phyloP scores from a whole-genome alignment of 2,888 invertebrate species.

The Mythimna albipuncta region DNA sequence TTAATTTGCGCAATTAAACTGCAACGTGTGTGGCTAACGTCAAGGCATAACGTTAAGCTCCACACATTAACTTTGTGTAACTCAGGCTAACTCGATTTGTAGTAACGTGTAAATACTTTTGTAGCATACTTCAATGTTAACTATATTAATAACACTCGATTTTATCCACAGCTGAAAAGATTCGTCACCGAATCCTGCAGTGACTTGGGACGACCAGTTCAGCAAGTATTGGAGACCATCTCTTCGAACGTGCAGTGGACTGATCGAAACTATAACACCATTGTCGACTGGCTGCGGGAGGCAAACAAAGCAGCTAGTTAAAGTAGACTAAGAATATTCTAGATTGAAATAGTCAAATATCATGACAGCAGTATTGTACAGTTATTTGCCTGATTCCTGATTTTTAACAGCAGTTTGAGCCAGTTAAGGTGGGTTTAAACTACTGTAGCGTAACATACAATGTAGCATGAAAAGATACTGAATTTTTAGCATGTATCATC shows the following conservation, averaged over 20 bases:
- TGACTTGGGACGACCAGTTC: constrained; percentile 94
- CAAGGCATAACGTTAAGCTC: too few species aligned
- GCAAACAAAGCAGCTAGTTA: constrained; percentile 69
- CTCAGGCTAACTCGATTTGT: too few species aligned
- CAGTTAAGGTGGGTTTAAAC: too few species aligned
- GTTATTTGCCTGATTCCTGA: constrained; percentile 1
- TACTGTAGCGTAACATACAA: too few species aligned
- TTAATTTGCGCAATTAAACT: too few species aligned
- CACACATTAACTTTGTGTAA: too few species aligned
- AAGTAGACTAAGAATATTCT: constrained; percentile 33
- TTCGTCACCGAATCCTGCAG: constrained; percentile 92
- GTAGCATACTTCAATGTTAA: neutral
- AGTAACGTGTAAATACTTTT: too few species aligned
- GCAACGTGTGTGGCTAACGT: too few species aligned
- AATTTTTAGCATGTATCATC: too few species aligned
- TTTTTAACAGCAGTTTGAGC: neutral
- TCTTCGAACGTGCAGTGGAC: constrained; percentile 96
- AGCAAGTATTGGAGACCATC: constrained; percentile 95
- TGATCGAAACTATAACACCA: constrained; percentile 93
- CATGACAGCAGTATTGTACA: constrained; percentile 38
- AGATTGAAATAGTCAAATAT: constrained; percentile 44
- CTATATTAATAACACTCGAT: neutral
- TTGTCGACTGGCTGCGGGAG: constrained; percentile 93
- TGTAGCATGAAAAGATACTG: too few species aligned
- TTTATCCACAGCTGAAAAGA: constrained; percentile 90